phyloP scores from a whole-genome alignment of 2,888 invertebrate species.

The Catonia carolina region DNA sequence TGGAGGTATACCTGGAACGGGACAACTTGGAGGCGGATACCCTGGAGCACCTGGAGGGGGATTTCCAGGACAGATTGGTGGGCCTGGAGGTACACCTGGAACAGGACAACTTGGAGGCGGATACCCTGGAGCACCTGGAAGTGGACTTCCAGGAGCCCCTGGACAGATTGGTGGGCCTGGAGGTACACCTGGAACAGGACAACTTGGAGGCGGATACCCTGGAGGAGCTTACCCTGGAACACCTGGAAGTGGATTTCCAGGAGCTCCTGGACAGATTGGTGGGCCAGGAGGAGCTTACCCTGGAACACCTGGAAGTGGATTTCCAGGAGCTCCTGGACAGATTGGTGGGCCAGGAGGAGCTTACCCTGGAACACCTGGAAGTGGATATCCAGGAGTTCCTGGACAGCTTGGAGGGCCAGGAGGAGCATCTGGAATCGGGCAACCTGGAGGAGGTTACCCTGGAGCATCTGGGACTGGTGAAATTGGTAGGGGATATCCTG shows the following conservation, averaged over 20 bases:
- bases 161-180: no score
- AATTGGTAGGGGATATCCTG: constrained; percentile 1
- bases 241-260: constrained; percentile 8
- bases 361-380: not conserved
- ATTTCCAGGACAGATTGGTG: no score
- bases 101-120: no score
- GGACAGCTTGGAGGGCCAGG: not conserved
- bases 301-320: constrained; percentile 9
- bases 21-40: no score
- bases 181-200: constrained; percentile 23
- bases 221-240: constrained; percentile 1
- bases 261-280: constrained; percentile 16
- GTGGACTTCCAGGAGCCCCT: constrained; percentile 17
- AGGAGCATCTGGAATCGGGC: not conserved
- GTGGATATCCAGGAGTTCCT: constrained; percentile 22
- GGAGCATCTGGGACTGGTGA: constrained; percentile 8
- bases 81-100: constrained; percentile 1
- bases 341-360: not conserved
- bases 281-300: constrained; percentile 18
- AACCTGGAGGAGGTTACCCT: constrained; percentile 19
- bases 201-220: constrained; percentile 19
- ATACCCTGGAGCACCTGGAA: constrained; percentile 16
- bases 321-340: constrained; percentile 11
- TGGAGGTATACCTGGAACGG: constrained; percentile 13
- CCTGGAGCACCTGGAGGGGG: constrained; percentile 16